A percentile compares a stretch with the other conserved stretches of the same genome.
These are phyloP conservation scores for Butastur rufipennis DNA, from an alignment of 2,113 vertebrate genomes.

Conservation along the genomic window DNA sequence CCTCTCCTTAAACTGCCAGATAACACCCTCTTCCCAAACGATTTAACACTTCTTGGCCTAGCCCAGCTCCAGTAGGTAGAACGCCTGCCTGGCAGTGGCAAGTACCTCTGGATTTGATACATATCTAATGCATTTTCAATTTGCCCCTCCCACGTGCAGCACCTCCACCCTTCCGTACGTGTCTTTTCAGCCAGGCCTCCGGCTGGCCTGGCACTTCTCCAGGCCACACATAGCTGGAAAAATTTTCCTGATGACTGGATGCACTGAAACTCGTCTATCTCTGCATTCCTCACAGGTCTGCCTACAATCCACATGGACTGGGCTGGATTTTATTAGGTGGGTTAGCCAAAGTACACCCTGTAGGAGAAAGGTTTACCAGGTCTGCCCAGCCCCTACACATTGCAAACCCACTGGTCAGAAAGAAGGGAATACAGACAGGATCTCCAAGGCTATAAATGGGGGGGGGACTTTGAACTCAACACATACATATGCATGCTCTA, in stretches of 20 bases:
- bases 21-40: not conserved
- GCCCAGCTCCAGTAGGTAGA: not conserved
- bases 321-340: not conserved
- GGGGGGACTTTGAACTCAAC: too few relatives aligned
- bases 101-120: not conserved
- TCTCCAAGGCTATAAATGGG: not conserved
- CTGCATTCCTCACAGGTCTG: slow-evolving; percentile 52
- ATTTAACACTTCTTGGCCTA: accelerated
- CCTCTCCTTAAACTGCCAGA: not conserved
- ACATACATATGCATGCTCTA: accelerated
- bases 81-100: not conserved
- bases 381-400: not conserved
- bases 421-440: not conserved
- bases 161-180: not conserved
- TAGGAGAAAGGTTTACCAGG: not conserved
- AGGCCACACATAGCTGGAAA: slow-evolving; percentile 58
- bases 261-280: not conserved
- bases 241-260: not conserved
- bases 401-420: not conserved
- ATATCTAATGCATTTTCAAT: not conserved
- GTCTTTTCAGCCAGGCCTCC: not conserved
- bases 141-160: not conserved
- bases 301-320: not conserved
- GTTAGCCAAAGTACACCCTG: slow-evolving; percentile 43
- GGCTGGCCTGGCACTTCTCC: slow-evolving; percentile 54